Conservation (phyloP, 2,888 invertebrate species). For the Diaphora mendica region DNA sequence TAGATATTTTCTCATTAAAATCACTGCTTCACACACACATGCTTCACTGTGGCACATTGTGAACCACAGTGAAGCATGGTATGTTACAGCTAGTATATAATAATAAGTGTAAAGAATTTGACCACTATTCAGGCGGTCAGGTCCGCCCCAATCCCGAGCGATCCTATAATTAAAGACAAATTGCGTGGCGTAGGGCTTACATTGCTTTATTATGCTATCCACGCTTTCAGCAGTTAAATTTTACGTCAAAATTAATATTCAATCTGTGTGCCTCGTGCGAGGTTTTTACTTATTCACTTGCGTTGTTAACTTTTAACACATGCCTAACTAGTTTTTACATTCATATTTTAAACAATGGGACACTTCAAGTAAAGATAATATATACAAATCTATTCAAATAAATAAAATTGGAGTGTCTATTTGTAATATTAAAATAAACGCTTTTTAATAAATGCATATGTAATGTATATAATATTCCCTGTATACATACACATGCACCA, state of each 20-base stretch:
- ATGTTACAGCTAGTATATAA: neutral
- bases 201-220: neutral
- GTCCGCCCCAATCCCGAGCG: neutral
- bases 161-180: constrained; percentile 4
- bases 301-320: neutral
- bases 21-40: too few species aligned
- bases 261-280: neutral
- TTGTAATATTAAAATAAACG: too few species aligned
- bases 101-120: neutral
- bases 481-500: too few species aligned
- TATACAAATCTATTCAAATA: too few species aligned
- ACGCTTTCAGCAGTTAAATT: neutral
- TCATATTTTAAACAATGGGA: neutral
- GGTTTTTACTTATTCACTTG: neutral
- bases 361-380: too few species aligned
- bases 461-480: too few species aligned
- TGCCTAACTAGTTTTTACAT: neutral
- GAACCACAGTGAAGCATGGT: too few species aligned
- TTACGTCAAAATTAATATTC: constrained; percentile 4
- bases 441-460: too few species aligned
- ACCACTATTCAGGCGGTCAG: neutral
- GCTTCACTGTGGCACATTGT: too few species aligned
- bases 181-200: neutral
- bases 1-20: too few species aligned
- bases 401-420: too few species aligned